Base-by-base conservation (phyloP, 2,888 invertebrate species). In the Troglohyphantes excavatus region DNA sequence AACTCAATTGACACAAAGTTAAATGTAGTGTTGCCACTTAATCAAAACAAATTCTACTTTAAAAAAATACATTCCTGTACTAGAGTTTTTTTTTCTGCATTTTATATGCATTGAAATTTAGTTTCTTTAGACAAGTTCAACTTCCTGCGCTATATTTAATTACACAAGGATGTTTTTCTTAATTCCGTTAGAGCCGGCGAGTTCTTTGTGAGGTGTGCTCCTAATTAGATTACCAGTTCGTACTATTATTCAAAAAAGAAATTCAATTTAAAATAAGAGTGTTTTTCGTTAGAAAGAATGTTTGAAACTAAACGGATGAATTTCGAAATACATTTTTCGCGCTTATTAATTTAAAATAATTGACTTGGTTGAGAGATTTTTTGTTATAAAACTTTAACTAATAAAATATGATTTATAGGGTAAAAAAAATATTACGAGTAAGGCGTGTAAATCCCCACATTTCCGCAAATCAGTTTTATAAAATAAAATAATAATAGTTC, bases 311-410 rank as follows among this genome's bases (percentile, higher is more conserved):
- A 46, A 53, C 13, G n/a, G 13, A 53, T 53, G 5, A 53, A 53
- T 53, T 53, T n/a, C 17, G 46, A 9, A 17, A 46, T 46, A 17
- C 11, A 46, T 46, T 46, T 17, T 7, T 46, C 17, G 2, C 11
- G 46, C 17, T 53, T n/a, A 65, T 11, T 26, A 65, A 65, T 65
- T 65, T 26, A 65, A 65, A 65, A 26, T 26, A 65, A 65, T 27
- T 23, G 59, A 17, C 59, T 21, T 0, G 2, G 59, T 59, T 17
- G 21, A 59, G 59, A 59, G n/a, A 59, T 59, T 0, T 59, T 17
- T 59, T 59, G 3, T 33, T 33, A 33, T 33, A 3, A 33, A 33
- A 33, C n/a, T n/a, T n/a, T n/a, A n/a, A n/a, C n/a, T n/a, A n/a
- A 33, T 33, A 33, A 6, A 33, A 9, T 6, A 33, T 6, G 33